Conservation (phyloP, 2,888 invertebrate species). For the Zele albiditarsus region DNA sequence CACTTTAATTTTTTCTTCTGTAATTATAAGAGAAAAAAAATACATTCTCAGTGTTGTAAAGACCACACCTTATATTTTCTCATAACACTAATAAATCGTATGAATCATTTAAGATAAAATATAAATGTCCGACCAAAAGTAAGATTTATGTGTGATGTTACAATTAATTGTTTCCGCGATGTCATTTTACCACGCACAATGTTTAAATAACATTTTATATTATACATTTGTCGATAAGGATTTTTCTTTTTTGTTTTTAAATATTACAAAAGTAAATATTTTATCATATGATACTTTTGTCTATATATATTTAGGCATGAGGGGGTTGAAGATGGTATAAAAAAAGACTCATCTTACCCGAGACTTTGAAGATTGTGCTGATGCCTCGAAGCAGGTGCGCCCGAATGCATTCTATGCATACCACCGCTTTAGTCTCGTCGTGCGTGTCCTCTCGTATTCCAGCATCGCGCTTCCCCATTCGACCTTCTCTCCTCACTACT, state of each 20-base stretch:
- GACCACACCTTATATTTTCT: too few species aligned
- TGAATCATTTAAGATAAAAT: too few species aligned
- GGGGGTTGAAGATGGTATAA: not conserved
- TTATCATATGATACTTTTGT: not conserved
- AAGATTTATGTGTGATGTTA: too few species aligned
- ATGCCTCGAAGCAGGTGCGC: conserved; percentile 53
- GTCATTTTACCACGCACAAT: too few species aligned
- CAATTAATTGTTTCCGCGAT: too few species aligned
- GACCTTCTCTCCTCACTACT: conserved; percentile 45
- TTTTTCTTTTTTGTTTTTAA: not conserved
- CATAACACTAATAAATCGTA: too few species aligned
- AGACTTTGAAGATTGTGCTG: conserved; percentile 25
- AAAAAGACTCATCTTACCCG: not conserved
- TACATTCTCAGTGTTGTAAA: too few species aligned
- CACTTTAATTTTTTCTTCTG: too few species aligned
- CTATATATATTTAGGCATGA: not conserved
- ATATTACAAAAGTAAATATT: not conserved
- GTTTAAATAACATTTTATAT: too few species aligned
- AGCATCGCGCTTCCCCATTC: conserved; percentile 42
- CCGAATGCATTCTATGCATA: conserved; percentile 54
- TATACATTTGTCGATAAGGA: not conserved
- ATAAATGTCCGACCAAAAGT: too few species aligned
- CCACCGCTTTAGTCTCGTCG: conserved; percentile 42
- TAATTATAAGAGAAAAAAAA: too few species aligned
- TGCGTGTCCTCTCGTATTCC: conserved; percentile 44